Evolutionary conservation across 1,140 invertebrate genomes (phyloP), one percentile per base, ranked within the genome.

Genomic region (Heliconius hewitsoni): DNA sequence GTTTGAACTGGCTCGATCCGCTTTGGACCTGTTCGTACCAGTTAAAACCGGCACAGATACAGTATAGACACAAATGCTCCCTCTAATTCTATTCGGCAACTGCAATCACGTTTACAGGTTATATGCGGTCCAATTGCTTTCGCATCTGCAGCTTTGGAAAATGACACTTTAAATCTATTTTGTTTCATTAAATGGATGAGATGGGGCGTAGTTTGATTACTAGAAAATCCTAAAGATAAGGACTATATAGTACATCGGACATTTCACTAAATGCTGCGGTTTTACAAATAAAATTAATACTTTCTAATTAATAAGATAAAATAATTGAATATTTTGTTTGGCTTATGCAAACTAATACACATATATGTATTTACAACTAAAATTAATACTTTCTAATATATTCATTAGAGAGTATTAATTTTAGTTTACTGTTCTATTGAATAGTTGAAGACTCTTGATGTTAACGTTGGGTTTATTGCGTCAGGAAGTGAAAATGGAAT

Each of bases 11-110:
- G 77, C 55, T 66, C 70, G 71, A 83, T 73, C 42, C 74, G 79
- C 3, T 66, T 66, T 66, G 27, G 60, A 30, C 60, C 60, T 30
- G 60, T 66, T 66, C 60, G 27, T 30, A 30, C 60, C n/a, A 66
- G 77, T 77, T 81, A 71, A 71, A 78, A 83, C 46, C 81, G 83
- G 80, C 79, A 70, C 78, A 70, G 78, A 74, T 73, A n/a, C 52
- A 23, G 60, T 52, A 34, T 8, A 11, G 57, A 71, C 18, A 57
- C 57, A 71, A 75, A 82, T 74, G 75, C 76, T 60, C 76, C 79
- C 37, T 79, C 66, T 84, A 81, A 84, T 85, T 81, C 73, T 73
- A 42, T 50, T 77, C 50, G 42, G 71, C 60, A 30, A 77, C 73
- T 81, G 72, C 80, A 81, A 78, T 78, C 72, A 78, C 73, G 77